A percentile compares a stretch with the other conserved stretches of the same genome.
These are phyloP conservation scores for Eubucco bourcierii DNA, from an alignment of 2,113 vertebrate genomes.

Conservation along the genomic window DNA sequence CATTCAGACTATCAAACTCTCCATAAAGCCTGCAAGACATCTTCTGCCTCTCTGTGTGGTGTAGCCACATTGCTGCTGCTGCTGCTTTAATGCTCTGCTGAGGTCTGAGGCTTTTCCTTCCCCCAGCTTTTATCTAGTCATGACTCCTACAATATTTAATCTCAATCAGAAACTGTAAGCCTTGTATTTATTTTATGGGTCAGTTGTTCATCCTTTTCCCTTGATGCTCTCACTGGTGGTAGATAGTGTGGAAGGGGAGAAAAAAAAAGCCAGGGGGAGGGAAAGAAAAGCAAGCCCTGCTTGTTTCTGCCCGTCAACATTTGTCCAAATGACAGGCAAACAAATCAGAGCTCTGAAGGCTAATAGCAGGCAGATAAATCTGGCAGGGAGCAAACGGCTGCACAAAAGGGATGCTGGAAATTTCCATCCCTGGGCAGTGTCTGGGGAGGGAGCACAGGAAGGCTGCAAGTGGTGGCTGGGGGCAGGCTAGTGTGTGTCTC, in stretches of 20 bases:
- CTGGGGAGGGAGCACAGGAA: neutral
- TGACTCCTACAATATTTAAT: constrained; percentile 77
- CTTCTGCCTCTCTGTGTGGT: neutral
- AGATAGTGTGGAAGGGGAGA: neutral
- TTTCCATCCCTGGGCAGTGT: neutral
- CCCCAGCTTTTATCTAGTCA: constrained; percentile 71
- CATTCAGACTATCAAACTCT: neutral
- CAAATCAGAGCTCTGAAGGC: constrained; percentile 67
- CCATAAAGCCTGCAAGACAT: neutral
- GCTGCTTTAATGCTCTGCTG: neutral
- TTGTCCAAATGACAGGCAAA: constrained; percentile 72
- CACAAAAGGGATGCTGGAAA: neutral
- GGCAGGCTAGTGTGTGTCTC: neutral
- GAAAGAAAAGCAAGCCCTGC: neutral
- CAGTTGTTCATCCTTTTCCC: constrained; percentile 72
- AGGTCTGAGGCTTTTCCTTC: constrained; percentile 66
- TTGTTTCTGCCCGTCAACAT: constrained; percentile 69
- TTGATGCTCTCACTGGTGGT: constrained; percentile 48
- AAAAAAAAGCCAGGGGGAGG: neutral
- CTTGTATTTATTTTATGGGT: constrained; percentile 75
- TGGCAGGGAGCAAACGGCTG: constrained; percentile 20
- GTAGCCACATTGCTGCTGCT: neutral
- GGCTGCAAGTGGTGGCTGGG: neutral
- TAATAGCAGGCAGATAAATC: constrained; percentile 64
- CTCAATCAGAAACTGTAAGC: constrained; percentile 72